Percentiles rank a stretch among this genome's conserved stretches.
Conservation (phyloP, 2,888 invertebrate genomes). For the Drosophila imparisetae region DNA sequence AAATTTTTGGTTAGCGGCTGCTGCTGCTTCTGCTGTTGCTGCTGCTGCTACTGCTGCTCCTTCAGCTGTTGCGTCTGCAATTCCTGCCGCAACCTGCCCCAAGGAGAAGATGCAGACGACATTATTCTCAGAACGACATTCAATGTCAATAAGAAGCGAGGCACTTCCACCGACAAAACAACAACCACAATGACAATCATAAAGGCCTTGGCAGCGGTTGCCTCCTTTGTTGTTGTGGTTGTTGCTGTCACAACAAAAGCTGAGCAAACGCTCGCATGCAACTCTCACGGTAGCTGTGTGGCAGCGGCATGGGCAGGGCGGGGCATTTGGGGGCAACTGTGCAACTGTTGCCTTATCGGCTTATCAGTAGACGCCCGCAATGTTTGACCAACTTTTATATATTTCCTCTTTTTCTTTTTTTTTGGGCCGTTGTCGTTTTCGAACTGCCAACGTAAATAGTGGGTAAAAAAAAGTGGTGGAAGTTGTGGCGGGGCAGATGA, state of each 20-base stretch:
- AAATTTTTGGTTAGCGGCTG: conserved; percentile 23
- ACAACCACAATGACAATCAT: conserved; percentile 18
- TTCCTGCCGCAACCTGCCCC: conserved; percentile 50
- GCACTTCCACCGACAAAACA: conserved; percentile 14
- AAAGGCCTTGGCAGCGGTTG: conserved; percentile 31
- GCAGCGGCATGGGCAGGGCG: background rate
- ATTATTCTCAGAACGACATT: conserved; percentile 42
- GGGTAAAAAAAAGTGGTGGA: conserved; percentile 3
- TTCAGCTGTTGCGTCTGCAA: conserved; percentile 31
- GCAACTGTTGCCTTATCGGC: conserved; percentile 67
- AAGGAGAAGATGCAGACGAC: conserved; percentile 20
- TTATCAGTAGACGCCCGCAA: conserved; percentile 55
- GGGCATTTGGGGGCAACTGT: conserved; percentile 21
- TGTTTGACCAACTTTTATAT: conserved; percentile 61
- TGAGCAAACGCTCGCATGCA: conserved; percentile 59
- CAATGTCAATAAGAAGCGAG: conserved; percentile 48
- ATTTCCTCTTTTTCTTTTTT: conserved; percentile 22
- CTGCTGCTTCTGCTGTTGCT: background rate
- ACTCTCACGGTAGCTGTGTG: conserved; percentile 66
- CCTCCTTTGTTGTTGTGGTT: conserved; percentile 19
- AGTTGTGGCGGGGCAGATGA: too few relatives aligned
- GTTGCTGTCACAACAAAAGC: conserved; percentile 51
- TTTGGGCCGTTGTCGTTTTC: conserved; percentile 41
- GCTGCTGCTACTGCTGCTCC: background rate
- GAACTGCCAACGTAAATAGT: conserved; percentile 47